Base-by-base conservation (phyloP, 2,888 invertebrate species). In the Fissipunctia ypsillon region DNA sequence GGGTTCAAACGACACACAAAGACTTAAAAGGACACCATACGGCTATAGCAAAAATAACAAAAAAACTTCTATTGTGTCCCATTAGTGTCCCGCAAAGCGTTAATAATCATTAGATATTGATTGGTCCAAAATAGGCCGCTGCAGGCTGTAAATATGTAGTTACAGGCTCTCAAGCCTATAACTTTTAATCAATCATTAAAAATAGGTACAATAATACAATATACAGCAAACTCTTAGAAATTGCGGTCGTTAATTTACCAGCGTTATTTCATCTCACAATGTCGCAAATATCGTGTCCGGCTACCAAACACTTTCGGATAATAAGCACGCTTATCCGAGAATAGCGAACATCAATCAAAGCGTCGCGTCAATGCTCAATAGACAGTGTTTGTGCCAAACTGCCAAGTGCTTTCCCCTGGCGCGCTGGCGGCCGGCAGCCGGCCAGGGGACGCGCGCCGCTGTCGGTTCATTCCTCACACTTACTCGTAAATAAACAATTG, bases 301-400 rank as follows among this genome's bases (percentile, higher is more conserved):
- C 85, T 89, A 89, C 88, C 90, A 90, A 89, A 87, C 80, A 87
- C 87, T 88, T 84, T 84, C 84, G 77, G 80, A 78, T 75, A 83
- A 85, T 87, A 87, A 87, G 84, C 85, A 78, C 76, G 63, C 64
- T 83, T 76, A 84, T 83, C 89, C 84, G 77, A 89, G 87, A 92
- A 92, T 92, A 93, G 90, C 84, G 80, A 72, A 41, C 86, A 93
- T 93, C 92, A 90, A 94, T 94, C 93, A 92, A 90, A 91, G 87
- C 83, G 75, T 81, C 88, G 85, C 89, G 91, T 91, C 91, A 90
- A 91, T 90, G 91, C 87, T 89, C 88, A 87, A 85, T 82, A 86
- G 82, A 85, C 87, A 75, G 48, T 84, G 76, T 81, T 83, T 83
- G 86, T 84, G 83, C 81, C 73, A 78, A 72, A 75, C 72, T 91